phyloP scores from a whole-genome alignment of 2,888 invertebrate genomes.

The Clepsis dumicolana region DNA sequence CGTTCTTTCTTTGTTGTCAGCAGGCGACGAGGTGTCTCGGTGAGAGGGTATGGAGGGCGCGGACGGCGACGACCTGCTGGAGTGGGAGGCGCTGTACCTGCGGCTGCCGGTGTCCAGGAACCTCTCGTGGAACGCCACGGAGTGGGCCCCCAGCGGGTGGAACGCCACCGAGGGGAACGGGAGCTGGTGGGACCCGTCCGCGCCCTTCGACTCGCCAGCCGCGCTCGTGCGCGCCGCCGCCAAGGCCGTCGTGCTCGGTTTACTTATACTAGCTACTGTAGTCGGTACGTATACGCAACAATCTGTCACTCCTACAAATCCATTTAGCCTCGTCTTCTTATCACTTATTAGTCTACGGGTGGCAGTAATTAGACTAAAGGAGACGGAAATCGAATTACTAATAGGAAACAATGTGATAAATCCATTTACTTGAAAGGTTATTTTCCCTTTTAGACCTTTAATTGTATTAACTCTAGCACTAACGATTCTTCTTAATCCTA shows the following conservation, averaged over 20 bases:
- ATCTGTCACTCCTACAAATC: too few relatives aligned
- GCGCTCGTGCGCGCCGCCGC: conserved; percentile 87
- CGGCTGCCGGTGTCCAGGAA: conserved; percentile 67
- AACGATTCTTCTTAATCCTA: too few relatives aligned
- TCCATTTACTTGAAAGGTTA: too few relatives aligned
- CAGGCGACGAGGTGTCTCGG: conserved; percentile 70
- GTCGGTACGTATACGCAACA: conserved; percentile 74
- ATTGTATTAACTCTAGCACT: too few relatives aligned
- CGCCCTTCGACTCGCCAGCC: conserved; percentile 81
- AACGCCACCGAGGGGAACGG: conserved; percentile 70
- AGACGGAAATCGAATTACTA: too few relatives aligned
- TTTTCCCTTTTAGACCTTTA: too few relatives aligned
- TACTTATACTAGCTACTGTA: conserved; percentile 88
- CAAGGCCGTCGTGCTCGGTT: conserved; percentile 86
- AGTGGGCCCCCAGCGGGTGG: conserved; percentile 68
- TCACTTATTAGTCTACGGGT: too few relatives aligned
- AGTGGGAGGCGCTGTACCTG: conserved; percentile 78
- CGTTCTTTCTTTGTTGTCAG: conserved; percentile 48
- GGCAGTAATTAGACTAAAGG: too few relatives aligned
- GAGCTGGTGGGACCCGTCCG: conserved; percentile 76
- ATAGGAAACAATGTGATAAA: too few relatives aligned
- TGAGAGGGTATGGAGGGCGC: conserved; percentile 83
- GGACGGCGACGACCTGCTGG: conserved; percentile 75
- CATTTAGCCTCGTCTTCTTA: too few relatives aligned
- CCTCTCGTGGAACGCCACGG: conserved; percentile 70